Conservation (phyloP, 1,140 invertebrate species). For the Dinothrombium tinctorium region DNA sequence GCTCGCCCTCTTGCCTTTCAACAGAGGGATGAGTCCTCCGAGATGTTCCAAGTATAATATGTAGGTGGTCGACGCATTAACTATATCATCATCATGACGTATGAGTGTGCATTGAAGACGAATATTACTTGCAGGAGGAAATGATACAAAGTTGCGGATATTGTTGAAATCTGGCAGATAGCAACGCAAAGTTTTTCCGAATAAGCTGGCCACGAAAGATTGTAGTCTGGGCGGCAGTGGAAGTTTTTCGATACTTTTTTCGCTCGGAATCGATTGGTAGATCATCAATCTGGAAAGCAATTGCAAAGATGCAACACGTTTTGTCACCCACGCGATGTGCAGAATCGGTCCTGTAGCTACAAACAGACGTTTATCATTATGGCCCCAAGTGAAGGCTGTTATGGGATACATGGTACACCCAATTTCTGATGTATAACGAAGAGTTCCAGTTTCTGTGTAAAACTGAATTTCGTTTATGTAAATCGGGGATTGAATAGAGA, state of each 20-base stretch:
- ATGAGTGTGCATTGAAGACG: conserved; percentile 89
- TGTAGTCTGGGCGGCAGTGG: conserved; percentile 62
- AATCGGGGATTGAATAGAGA: not conserved
- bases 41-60: conserved; percentile 89
- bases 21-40: conserved; percentile 76
- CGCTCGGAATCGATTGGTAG: conserved; percentile 30
- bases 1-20: conserved; percentile 82
- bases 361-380: conserved; percentile 81
- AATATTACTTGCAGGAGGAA: conserved; percentile 54
- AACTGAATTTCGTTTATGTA: conserved; percentile 2
- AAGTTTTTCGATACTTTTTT: conserved; percentile 33
- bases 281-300: conserved; percentile 50
- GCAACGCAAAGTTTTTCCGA: conserved; percentile 89
- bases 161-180: conserved; percentile 69
- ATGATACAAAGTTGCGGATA: conserved; percentile 72
- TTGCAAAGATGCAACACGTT: conserved; percentile 58
- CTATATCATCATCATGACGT: conserved; percentile 43
- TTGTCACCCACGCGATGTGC: conserved; percentile 65
- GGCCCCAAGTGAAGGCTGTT: conserved; percentile 85
- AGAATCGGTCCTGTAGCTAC: conserved; percentile 53
- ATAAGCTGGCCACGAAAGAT: conserved; percentile 58
- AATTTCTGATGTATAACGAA: not conserved
- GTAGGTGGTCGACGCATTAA: conserved; percentile 32
- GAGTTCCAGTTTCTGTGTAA: conserved; percentile 2
- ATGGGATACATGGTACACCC: conserved; percentile 39